These are phyloP conservation scores for Drosophila carrolli DNA, from an alignment of 1,140 invertebrate genomes.

Conservation along the genomic window DNA sequence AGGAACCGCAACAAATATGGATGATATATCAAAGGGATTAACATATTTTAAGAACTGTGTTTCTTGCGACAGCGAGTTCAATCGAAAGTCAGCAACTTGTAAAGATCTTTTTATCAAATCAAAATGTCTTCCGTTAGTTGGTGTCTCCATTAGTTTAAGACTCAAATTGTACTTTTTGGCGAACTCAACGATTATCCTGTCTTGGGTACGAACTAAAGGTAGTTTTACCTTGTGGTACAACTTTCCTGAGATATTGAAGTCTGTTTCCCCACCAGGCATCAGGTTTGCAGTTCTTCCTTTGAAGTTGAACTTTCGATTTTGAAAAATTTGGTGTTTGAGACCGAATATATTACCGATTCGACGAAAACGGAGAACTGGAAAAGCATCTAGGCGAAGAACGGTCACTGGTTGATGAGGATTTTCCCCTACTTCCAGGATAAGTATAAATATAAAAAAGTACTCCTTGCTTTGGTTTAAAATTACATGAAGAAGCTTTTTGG, in stretches of 20 bases:
- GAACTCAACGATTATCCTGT: neutral
- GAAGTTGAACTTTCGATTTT: neutral
- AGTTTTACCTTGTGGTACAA: neutral
- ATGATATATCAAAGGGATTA: neutral
- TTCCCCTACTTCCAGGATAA: conserved; percentile 8
- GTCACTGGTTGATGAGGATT: neutral
- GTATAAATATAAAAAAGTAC: conserved; percentile 13
- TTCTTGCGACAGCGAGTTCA: no score
- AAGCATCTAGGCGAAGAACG: neutral
- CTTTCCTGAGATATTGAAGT: no score
- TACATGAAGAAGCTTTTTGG: neutral
- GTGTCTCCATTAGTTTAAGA: no score
- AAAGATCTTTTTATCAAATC: no score
- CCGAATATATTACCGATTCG: neutral
- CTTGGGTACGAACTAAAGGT: neutral
- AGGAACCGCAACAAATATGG: conserved; percentile 29
- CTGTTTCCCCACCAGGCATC: neutral
- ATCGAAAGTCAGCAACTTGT: no score
- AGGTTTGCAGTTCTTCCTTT: neutral
- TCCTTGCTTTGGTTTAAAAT: neutral
- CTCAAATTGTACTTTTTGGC: no score
- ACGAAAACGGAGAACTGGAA: conserved; percentile 7
- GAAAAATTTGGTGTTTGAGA: neutral
- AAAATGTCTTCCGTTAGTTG: no score
- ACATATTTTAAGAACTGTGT: no score